Percentiles rank a stretch among this genome's conserved stretches.
phyloP scores from a whole-genome alignment of 1,140 invertebrate genomes.

The Drosophila grimshawi region DNA sequence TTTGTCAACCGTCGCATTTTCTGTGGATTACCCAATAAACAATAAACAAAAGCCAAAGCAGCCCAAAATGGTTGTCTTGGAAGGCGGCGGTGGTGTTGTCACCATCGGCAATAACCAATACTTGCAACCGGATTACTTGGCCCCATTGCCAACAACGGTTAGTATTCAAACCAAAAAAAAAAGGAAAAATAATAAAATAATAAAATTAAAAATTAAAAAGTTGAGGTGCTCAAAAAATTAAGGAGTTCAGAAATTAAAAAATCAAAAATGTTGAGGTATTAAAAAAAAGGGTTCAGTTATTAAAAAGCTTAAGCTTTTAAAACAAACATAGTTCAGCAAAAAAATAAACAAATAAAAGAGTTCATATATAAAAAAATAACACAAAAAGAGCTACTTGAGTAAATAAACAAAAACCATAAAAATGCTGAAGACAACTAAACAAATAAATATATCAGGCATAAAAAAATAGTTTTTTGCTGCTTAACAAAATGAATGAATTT shows the following conservation, averaged over 20 bases:
- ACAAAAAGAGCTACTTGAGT: neutral
- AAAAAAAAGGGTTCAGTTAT: too few species aligned
- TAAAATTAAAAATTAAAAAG: neutral
- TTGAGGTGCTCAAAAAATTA: neutral
- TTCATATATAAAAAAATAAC: too few species aligned
- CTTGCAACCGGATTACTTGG: slow-evolving; percentile 96
- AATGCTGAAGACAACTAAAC: neutral
- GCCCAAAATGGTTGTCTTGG: slow-evolving; percentile 93
- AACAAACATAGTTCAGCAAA: neutral
- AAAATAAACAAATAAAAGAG: neutral
- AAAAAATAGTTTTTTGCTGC: neutral
- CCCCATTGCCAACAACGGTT: slow-evolving; percentile 95
- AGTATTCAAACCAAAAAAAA: slow-evolving; percentile 84
- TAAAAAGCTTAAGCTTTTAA: too few species aligned
- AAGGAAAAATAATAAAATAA: neutral
- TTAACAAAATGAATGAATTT: too few species aligned
- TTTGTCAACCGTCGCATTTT: slow-evolving; percentile 40
- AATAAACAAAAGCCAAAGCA: slow-evolving; percentile 55
- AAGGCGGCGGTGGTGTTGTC: slow-evolving; percentile 94
- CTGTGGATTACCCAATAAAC: slow-evolving; percentile 57
- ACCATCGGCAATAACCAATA: slow-evolving; percentile 95
- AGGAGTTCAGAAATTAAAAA: neutral
- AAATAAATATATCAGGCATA: neutral
- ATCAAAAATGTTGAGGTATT: too few species aligned
- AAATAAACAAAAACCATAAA: neutral